These are phyloP conservation scores for Hydrozoanthus tunicans DNA, from an alignment of 64 coral and sea anemone genomes.

Conservation along the genomic window DNA sequence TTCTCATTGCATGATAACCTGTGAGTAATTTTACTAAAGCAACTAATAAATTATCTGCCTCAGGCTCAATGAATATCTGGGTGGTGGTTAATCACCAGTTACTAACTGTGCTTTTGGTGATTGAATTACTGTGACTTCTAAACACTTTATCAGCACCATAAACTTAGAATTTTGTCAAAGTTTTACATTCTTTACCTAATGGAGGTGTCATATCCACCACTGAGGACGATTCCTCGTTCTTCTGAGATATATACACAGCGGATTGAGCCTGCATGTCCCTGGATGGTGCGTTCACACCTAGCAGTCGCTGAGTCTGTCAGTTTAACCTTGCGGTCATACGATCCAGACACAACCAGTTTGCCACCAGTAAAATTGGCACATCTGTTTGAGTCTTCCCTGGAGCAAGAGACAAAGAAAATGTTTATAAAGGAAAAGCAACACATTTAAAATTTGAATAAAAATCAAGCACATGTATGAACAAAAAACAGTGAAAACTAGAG, in stretches of 20 bases:
- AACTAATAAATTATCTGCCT: too few relatives aligned
- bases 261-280: slow-evolving; percentile 94
- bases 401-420: neutral
- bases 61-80: too few relatives aligned
- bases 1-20: too few relatives aligned
- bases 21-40: too few relatives aligned
- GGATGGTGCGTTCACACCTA: slow-evolving; percentile 77
- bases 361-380: slow-evolving; percentile 86
- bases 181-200: slow-evolving; percentile 64
- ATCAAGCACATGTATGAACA: too few relatives aligned
- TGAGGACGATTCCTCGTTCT: slow-evolving; percentile 78
- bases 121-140: too few relatives aligned
- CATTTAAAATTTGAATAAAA: too few relatives aligned
- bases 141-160: neutral
- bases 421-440: neutral
- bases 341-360: slow-evolving; percentile 79
- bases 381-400: slow-evolving; percentile 82
- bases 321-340: slow-evolving; percentile 83
- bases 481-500: too few relatives aligned
- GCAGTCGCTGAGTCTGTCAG: slow-evolving; percentile 76
- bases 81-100: too few relatives aligned
- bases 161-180: neutral
- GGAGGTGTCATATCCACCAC: slow-evolving; percentile 97
- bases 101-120: too few relatives aligned
- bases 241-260: slow-evolving; percentile 86